Percentiles rank a stretch among this genome's conserved stretches.
Conservation (phyloP, 1,140 invertebrate species). For the Neodiprion virginianus region DNA sequence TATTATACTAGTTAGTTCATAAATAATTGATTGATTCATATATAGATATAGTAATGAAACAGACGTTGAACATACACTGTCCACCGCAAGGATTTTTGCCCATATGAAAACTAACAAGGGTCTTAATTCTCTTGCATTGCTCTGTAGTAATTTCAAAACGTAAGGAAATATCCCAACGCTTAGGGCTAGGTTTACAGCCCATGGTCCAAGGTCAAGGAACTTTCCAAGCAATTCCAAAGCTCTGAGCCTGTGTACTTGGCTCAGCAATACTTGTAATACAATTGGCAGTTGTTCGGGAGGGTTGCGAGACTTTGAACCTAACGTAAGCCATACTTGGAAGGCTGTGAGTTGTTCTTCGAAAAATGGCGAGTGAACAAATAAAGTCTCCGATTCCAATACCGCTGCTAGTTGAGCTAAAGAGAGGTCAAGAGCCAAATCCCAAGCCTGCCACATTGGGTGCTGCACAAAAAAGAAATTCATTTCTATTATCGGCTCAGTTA, state of each 20-base stretch:
- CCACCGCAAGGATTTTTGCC: conserved; percentile 98
- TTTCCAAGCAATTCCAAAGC: conserved; percentile 94
- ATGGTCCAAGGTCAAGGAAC: conserved; percentile 95
- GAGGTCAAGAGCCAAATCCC: conserved; percentile 96
- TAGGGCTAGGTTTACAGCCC: conserved; percentile 95
- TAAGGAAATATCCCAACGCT: conserved; percentile 99
- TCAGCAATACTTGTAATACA: conserved; percentile 95
- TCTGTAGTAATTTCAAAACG: conserved; percentile 94
- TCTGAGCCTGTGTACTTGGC: conserved; percentile 94
- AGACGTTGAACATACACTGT: conserved; percentile 74
- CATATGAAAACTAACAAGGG: conserved; percentile 97
- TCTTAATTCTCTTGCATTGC: conserved; percentile 88
- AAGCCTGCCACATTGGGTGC: conserved; percentile 94
- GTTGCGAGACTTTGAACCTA: conserved; percentile 77
- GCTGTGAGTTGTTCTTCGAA: conserved; percentile 98
- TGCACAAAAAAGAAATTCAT: conserved; percentile 23
- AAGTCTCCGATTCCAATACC: conserved; percentile 71
- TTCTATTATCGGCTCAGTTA: too few species aligned
- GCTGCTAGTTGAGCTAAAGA: conserved; percentile 88
- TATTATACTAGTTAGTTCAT: conserved; percentile 18
- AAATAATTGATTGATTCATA: conserved; percentile 21
- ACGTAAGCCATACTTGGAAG: conserved; percentile 95
- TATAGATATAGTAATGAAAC: conserved; percentile 20
- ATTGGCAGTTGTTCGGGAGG: conserved; percentile 98
- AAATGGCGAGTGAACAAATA: conserved; percentile 86